Conservation (phyloP, 2,797 vertebrate genomes). For the Cichlasoma orientale region DNA sequence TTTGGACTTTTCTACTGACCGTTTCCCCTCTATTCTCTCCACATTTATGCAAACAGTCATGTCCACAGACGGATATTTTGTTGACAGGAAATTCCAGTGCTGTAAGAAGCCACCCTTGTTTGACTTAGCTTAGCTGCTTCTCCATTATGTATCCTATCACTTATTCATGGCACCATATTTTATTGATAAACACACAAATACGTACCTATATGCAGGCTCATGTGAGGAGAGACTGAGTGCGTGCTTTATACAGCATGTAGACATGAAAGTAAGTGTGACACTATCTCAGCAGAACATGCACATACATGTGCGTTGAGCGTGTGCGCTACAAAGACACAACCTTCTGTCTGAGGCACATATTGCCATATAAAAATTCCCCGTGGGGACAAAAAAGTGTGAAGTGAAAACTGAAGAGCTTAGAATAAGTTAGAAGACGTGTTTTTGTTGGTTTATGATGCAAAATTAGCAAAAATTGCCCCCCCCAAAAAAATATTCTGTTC, state of each 20-base stretch:
- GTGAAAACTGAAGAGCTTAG: no score
- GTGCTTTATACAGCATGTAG: constrained; percentile 29
- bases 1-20: neutral
- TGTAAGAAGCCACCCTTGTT: constrained; percentile 41
- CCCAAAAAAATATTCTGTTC: no score
- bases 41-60: neutral
- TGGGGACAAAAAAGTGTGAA: no score
- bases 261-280: constrained; percentile 27
- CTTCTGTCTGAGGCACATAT: no score
- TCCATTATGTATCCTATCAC: constrained; percentile 77
- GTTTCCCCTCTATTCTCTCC: neutral
- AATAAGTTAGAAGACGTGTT: no score
- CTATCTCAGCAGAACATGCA: constrained; percentile 31
- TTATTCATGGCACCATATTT: constrained; percentile 78
- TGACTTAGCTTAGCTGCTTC: constrained; percentile 54
- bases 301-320: neutral
- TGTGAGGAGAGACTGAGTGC: constrained; percentile 48
- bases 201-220: constrained; percentile 46
- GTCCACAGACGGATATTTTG: constrained; percentile 16
- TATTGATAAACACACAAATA: constrained; percentile 72
- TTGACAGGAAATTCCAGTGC: constrained; percentile 58
- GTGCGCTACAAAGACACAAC: neutral
- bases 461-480: no score
- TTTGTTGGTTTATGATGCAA: no score
- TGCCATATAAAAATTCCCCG: rapidly evolving